These are phyloP conservation scores for Phoebastria nigripes DNA, from an alignment of 2,797 vertebrate species.

Conservation along the genomic window DNA sequence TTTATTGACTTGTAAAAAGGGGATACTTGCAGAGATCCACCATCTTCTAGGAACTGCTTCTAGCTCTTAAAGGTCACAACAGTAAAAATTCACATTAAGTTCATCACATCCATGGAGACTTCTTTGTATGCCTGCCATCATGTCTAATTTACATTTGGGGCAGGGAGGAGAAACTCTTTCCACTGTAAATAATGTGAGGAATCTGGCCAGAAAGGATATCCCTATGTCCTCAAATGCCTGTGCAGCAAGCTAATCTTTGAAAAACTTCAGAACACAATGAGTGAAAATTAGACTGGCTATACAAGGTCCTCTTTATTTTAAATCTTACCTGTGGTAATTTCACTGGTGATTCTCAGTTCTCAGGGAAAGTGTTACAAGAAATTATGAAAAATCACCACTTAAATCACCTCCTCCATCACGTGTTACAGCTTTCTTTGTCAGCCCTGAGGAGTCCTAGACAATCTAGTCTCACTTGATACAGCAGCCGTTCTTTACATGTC, in stretches of 20 bases:
- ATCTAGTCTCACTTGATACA: neutral
- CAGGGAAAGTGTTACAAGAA: neutral
- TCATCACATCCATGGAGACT: neutral
- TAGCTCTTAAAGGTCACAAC: neutral
- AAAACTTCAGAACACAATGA: neutral
- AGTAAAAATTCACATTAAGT: neutral
- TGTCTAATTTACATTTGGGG: neutral
- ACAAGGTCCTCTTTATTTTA: neutral
- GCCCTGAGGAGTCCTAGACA: neutral
- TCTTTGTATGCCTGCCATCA: neutral
- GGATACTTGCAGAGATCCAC: neutral
- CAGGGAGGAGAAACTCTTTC: neutral
- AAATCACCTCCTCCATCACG: neutral
- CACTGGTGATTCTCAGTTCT: neutral
- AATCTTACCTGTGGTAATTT: neutral
- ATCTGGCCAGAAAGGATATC: neutral
- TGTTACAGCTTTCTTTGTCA: neutral
- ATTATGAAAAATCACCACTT: neutral
- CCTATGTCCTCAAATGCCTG: neutral
- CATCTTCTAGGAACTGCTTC: neutral
- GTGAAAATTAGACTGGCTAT: neutral
- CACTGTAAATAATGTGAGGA: neutral
- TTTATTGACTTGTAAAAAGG: neutral
- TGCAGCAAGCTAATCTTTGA: neutral
- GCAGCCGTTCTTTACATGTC: neutral